phyloP scores from a whole-genome alignment of 2,797 vertebrate genomes.

The Microctenopoma stevenorrisi region DNA sequence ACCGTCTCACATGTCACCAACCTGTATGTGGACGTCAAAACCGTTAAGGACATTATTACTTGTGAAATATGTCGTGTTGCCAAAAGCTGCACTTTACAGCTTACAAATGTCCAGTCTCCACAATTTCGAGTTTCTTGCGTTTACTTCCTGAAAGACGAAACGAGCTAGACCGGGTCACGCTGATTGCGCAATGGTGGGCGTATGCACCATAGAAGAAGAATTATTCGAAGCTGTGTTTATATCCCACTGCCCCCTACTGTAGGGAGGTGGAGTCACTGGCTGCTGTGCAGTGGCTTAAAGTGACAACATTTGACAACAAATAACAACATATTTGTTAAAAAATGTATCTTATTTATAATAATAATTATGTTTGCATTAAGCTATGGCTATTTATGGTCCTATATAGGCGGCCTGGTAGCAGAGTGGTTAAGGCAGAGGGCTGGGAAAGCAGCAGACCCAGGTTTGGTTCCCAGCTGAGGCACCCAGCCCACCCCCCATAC shows the following conservation, averaged over 20 bases:
- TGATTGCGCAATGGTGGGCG: background rate
- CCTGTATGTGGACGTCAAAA: slow-evolving; percentile 63
- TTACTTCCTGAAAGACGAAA: slow-evolving; percentile 57
- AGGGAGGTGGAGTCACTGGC: background rate
- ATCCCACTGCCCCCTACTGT: slow-evolving; percentile 40
- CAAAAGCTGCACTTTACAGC: background rate
- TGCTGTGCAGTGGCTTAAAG: no score
- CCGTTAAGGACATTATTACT: slow-evolving; percentile 62
- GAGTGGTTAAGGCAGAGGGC: no score
- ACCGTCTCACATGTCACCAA: slow-evolving; percentile 13
- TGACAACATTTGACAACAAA: no score
- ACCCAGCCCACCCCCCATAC: no score
- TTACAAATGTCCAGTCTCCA: background rate
- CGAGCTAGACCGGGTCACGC: slow-evolving; percentile 42
- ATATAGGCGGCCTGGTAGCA: no score
- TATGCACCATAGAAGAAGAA: slow-evolving; percentile 2
- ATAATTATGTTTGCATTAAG: background rate
- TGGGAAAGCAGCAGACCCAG: no score
- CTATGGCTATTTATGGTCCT: background rate
- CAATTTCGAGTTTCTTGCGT: background rate
- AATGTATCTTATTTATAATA: no score
- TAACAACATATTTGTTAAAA: no score
- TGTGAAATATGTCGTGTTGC: background rate
- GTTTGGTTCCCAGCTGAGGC: no score
- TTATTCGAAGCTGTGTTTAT: accelerated